Conservation (phyloP, 2,888 invertebrate species). For the Thalpophila matura region DNA sequence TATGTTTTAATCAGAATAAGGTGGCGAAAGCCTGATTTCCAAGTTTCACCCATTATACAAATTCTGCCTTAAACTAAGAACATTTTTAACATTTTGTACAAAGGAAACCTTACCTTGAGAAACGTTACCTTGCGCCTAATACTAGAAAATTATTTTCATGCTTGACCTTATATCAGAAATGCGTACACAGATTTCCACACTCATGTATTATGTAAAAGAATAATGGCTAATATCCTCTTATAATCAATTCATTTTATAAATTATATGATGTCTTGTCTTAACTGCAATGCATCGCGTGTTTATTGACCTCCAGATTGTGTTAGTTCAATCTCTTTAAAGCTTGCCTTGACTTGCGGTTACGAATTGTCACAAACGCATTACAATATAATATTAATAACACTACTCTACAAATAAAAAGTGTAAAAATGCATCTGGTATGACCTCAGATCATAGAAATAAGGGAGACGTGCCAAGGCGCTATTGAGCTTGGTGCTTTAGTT, state of each 20-base stretch:
- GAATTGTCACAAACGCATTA: background rate
- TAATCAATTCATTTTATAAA: background rate
- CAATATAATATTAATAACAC: no score
- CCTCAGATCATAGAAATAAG: no score
- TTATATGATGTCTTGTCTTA: background rate
- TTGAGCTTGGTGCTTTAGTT: no score
- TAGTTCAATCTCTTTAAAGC: no score
- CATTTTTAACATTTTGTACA: background rate
- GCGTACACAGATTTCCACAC: slow-evolving; percentile 10
- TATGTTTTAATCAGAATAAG: no score
- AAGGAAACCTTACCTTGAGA: no score
- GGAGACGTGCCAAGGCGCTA: no score
- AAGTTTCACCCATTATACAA: background rate
- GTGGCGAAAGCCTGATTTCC: no score
- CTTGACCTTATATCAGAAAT: slow-evolving; percentile 18
- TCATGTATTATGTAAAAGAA: background rate
- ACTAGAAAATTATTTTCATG: slow-evolving; percentile 9
- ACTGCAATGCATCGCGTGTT: slow-evolving; percentile 17
- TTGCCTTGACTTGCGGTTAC: slow-evolving; percentile 13
- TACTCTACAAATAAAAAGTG: no score
- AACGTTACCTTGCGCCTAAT: slow-evolving; percentile 3
- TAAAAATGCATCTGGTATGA: no score
- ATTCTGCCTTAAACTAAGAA: background rate
- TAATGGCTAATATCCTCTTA: slow-evolving; percentile 16
- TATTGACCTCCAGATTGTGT: slow-evolving; percentile 9